These are phyloP conservation scores for Ommatoiulus sabulosus DNA, from an alignment of 2,888 invertebrate species.

Conservation along the genomic window DNA sequence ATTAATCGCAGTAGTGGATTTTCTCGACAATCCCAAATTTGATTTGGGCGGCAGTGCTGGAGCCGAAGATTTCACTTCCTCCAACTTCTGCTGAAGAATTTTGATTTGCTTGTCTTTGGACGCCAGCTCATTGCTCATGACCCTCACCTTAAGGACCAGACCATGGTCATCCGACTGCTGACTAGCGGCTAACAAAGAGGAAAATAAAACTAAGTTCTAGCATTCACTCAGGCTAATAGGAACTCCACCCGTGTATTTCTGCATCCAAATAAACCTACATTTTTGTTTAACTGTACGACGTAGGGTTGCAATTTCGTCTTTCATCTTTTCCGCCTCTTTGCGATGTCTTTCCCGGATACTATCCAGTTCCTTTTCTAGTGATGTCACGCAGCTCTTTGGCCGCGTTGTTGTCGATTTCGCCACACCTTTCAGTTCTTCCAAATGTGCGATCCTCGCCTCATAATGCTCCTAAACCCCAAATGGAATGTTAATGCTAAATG, in stretches of 20 bases:
- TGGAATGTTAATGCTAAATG: no score
- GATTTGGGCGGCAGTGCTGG: not conserved
- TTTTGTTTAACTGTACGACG: conserved; percentile 37
- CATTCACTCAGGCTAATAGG: no score
- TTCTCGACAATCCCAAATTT: not conserved
- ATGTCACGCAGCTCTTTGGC: conserved; percentile 40
- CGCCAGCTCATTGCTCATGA: not conserved
- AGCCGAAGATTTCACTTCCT: not conserved
- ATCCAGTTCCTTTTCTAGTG: conserved; percentile 51
- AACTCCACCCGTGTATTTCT: not conserved
- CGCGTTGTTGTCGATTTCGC: not conserved
- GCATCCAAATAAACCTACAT: not conserved
- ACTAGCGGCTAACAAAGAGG: not conserved
- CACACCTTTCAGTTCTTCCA: conserved; percentile 37
- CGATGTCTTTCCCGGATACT: conserved; percentile 48
- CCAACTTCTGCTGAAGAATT: not conserved
- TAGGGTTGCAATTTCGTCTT: not conserved
- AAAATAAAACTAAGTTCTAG: not conserved
- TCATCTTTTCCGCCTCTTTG: conserved; percentile 51
- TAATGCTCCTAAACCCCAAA: conserved; percentile 14
- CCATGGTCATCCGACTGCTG: not conserved
- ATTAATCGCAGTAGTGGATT: not conserved
- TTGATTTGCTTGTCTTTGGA: conserved; percentile 49
- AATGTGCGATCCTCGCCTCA: not conserved
- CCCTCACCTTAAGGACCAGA: not conserved